These are phyloP conservation scores for Dicrurus megarhynchus DNA, from an alignment of 2,113 vertebrate genomes.

Conservation along the genomic window DNA sequence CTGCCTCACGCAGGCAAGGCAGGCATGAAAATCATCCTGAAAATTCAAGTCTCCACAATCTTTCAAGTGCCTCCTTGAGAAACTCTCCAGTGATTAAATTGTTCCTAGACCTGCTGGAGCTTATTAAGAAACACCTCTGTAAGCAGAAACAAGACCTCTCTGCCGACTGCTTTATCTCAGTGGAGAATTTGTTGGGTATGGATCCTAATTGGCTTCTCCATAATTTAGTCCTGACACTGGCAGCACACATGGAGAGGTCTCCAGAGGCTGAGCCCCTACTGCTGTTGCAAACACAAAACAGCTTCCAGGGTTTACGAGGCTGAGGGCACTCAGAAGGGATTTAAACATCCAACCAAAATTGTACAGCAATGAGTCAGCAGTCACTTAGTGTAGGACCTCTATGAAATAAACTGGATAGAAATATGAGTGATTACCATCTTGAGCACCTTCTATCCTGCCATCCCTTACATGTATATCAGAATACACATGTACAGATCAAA, in stretches of 20 bases:
- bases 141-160: not conserved
- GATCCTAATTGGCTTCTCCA: not conserved
- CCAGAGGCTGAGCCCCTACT: not conserved
- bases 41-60: not conserved
- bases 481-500: not conserved
- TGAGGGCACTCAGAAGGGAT: not conserved
- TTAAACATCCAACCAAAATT: not conserved
- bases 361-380: not conserved
- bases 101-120: not conserved
- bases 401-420: not conserved
- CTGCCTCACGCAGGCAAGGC: not conserved
- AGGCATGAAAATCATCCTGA: not conserved
- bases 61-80: not conserved
- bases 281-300: not conserved
- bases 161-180: not conserved
- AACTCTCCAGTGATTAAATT: not conserved
- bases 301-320: not conserved
- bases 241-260: not conserved
- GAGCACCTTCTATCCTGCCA: not conserved
- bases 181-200: not conserved
- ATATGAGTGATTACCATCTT: not conserved
- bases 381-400: not conserved
- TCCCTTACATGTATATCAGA: fast-evolving
- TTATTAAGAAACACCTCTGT: not conserved
- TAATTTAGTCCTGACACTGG: not conserved